Base-by-base conservation (phyloP, 53 echinoderm and acorn worm species). In the Mesocentrotus franciscanus region DNA sequence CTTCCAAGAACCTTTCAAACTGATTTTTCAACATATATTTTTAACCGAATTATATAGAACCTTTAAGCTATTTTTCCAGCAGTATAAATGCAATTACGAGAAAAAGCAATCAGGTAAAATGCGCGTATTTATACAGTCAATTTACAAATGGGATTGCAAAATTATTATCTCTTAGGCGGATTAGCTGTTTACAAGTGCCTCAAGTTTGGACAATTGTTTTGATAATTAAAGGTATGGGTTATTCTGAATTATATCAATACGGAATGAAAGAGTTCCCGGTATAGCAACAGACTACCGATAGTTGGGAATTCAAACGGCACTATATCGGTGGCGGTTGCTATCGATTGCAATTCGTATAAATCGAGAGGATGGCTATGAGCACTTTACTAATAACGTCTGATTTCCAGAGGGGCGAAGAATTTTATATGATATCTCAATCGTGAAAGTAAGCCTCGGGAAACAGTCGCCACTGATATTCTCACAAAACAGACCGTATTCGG, bases 321-420 rank as follows among this genome's bases (percentile, higher is more conserved):
- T 81, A 20, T 81, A 81, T 64, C 64, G 64, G 64, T 81, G 36
- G 81, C 81, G 81, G 64, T 22, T 81, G 76, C 42, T 81, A 81
- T 81, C 81, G 81, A 81, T 81, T 81, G 81, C 81, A 81, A 81
- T 81, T 81, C 81, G 81, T 81, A 81, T 74, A 81, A 81, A 81
- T 81, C 81, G 81, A 81, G 81, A 81, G 49, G 36, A 39, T 81
- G 81, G 81, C 81, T 81, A 15, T 39, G 36, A 81, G 81, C 81
- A 42, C 81, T 81, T 81, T 42, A 81, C 81, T 81, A 81, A 36
- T 42, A 36, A 42, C 81, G 81, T 39, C 81, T 81, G 81, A 81
- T 81, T 81, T 81, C 81, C 81, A 81, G 81, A 42, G 81, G 81
- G 81, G 81, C 81, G 81, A 81, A 49, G 36, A 42, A 81, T 81